phyloP scores from a whole-genome alignment of 2,888 invertebrate genomes.

The Bruchidius siliquastri region DNA sequence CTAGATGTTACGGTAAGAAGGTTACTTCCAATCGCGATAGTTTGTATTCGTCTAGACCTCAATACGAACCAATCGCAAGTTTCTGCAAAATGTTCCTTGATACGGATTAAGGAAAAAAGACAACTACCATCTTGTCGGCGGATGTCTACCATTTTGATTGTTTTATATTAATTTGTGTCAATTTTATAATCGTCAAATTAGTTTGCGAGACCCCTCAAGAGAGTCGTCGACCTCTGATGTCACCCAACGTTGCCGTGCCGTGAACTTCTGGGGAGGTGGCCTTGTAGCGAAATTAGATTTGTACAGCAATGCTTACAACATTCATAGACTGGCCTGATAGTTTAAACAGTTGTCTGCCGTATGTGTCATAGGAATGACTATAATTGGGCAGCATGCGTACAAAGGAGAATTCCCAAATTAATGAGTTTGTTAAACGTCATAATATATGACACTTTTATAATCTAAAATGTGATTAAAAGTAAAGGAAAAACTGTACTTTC shows the following conservation, averaged over 20 bases:
- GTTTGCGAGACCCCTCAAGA: conserved; percentile 32
- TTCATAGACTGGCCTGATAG: background rate
- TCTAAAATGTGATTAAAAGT: background rate
- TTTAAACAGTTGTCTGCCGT: background rate
- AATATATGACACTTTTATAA: background rate
- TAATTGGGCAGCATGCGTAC: background rate
- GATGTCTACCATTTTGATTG: conserved; percentile 27
- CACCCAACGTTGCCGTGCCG: conserved; percentile 23
- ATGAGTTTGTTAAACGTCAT: background rate
- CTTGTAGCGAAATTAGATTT: background rate
- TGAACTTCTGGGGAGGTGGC: background rate
- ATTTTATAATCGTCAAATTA: conserved; percentile 31
- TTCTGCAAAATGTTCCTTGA: background rate
- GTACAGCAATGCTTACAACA: background rate
- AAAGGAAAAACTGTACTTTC: no score
- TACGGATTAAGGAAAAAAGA: background rate
- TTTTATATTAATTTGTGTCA: conserved; percentile 32
- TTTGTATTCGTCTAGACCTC: background rate
- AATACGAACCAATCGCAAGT: background rate
- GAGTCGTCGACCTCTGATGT: conserved; percentile 39
- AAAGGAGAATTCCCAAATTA: background rate
- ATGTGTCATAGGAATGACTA: background rate
- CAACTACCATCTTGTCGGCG: conserved; percentile 12
- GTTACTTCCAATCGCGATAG: no score
- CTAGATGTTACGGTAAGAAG: no score